Evolutionary conservation across 2,113 vertebrate genomes (phyloP), one percentile per base, ranked within the genome.

Genomic region (Pseudois nayaur): DNA sequence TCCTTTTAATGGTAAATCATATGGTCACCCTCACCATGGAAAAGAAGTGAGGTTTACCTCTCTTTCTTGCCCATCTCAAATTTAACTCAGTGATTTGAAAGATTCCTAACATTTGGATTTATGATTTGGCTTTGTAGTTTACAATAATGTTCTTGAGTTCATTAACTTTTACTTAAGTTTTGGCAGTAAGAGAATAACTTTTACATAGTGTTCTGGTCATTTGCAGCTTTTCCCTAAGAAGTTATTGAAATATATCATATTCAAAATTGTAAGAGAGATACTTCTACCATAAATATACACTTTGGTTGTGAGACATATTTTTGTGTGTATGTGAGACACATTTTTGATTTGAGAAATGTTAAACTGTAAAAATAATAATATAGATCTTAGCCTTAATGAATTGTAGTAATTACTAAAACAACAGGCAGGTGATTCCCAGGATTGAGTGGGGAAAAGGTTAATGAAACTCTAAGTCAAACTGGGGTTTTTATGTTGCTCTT

Each of bases 81-180:
- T 76, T 87, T 81, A 95, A 87, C 52, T n/a, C 6, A 54, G 48
- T 85, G 78, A 95, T 83, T 87, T 19, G 79, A 45, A 95, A 93
- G 33, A 93, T 71, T 59, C 5, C 48, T 92, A 54, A 62, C 27
- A 27, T 90, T 90, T 92, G 71, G 57, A 36, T 52, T 50, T 57
- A 25, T 55, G 45, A 91, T 89, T 91, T 90, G 50, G 45, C 87
- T 96, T 93, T 92, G 78, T 81, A 59, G 93, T 96, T 87, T 95
- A 25, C 15, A 96, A n/a, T 31, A 87, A 45, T 81, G n/a, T 87
- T 96, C 79, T 94, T 82, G 25, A 96, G 33, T 83, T 91, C 33
- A 25, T 91, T 87, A 95, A 52, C 29, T 31, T 92, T 43, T 83
- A 55, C 76, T 95, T 92, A 94, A 94, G 95, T 55, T 84, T 95